These are phyloP conservation scores for Watsonalla binaria DNA, from an alignment of 2,888 invertebrate genomes.

Conservation along the genomic window DNA sequence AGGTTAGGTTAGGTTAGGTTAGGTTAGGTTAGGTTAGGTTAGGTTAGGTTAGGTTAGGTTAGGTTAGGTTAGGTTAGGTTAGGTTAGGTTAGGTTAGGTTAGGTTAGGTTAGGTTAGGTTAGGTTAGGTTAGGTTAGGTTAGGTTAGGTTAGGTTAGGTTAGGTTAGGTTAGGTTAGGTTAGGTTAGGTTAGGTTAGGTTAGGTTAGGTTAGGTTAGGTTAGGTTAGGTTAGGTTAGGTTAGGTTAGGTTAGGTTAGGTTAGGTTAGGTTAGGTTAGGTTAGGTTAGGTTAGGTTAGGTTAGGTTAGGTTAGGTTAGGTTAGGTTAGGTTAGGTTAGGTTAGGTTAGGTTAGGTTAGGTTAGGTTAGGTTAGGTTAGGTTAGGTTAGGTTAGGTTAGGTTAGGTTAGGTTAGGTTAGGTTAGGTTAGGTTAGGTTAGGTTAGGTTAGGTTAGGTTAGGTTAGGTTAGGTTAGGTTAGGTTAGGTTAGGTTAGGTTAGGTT, in stretches of 20 bases:
- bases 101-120: too few relatives aligned
- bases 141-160: conserved; percentile 17
- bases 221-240: conserved; percentile 15
- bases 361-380: conserved; percentile 12
- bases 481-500: conserved; percentile 14
- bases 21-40: too few relatives aligned
- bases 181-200: conserved; percentile 22
- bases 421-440: conserved; percentile 13
- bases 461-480: conserved; percentile 12
- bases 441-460: conserved; percentile 9
- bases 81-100: too few relatives aligned
- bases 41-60: too few relatives aligned
- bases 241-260: conserved; percentile 16
- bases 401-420: conserved; percentile 14
- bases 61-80: too few relatives aligned
- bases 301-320: conserved; percentile 13
- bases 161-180: conserved; percentile 18
- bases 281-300: conserved; percentile 17
- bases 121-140: conserved; percentile 15
- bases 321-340: conserved; percentile 15
- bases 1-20: too few relatives aligned
- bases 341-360: conserved; percentile 17
- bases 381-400: conserved; percentile 12
- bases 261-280: conserved; percentile 17
- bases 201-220: conserved; percentile 22